These are phyloP conservation scores for Palythoa caribaeorum DNA, from an alignment of 92 coral and sea anemone genomes.

Conservation along the genomic window DNA sequence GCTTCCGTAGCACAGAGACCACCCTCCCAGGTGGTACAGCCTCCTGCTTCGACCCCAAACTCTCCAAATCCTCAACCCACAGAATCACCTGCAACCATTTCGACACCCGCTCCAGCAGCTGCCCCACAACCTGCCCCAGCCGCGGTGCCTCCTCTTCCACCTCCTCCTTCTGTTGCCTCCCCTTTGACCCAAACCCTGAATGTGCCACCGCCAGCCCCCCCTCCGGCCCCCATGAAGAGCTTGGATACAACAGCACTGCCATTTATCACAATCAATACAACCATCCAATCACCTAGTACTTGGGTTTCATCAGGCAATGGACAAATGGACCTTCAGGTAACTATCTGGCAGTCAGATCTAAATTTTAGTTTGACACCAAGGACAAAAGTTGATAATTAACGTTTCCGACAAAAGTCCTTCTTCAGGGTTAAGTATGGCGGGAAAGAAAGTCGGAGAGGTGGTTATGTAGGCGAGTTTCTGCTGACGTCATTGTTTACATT, in stretches of 20 bases:
- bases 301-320: constrained; percentile 31
- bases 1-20: neutral
- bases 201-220: neutral
- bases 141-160: neutral
- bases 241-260: constrained; percentile 10
- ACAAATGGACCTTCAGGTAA: constrained; percentile 42
- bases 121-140: neutral
- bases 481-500: too few species aligned
- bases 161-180: neutral
- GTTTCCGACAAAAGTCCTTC: too few species aligned
- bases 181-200: neutral
- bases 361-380: too few species aligned
- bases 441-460: too few species aligned
- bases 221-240: constrained; percentile 18
- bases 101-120: constrained; percentile 28
- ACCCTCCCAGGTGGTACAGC: neutral
- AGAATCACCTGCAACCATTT: neutral
- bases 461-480: too few species aligned
- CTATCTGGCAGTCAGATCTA: too few species aligned
- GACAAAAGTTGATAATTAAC: too few species aligned
- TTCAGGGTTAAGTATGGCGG: too few species aligned
- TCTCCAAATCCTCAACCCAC: constrained; percentile 33
- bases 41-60: neutral
- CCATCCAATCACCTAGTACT: constrained; percentile 34
- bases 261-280: constrained; percentile 23